Percentiles rank a stretch among this genome's conserved stretches.
phyloP scores from a whole-genome alignment of 2,888 invertebrate species.

The Bombyx huttoni region DNA sequence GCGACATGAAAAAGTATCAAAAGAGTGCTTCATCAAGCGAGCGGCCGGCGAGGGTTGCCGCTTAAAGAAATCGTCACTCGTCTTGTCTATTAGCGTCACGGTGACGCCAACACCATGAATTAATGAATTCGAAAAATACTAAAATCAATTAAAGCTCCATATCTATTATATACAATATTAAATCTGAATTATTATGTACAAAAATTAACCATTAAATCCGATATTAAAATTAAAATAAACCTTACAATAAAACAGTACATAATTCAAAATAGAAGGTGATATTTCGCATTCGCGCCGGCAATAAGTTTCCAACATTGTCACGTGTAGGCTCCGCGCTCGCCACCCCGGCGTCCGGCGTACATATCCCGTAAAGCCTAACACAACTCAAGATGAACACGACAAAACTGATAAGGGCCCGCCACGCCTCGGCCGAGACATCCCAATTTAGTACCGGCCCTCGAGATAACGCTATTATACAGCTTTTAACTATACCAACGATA shows the following conservation, averaged over 20 bases:
- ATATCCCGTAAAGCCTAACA: conserved; percentile 69
- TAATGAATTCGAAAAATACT: neutral
- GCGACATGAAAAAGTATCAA: conserved; percentile 50
- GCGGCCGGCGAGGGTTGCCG: conserved; percentile 64
- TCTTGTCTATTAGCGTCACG: conserved; percentile 4
- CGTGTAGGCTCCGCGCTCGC: conserved; percentile 36
- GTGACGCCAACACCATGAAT: neutral
- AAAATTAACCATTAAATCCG: too few species aligned
- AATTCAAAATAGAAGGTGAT: conserved; percentile 12
- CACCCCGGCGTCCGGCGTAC: conserved; percentile 55
- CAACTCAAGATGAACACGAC: conserved; percentile 72
- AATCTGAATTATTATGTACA: too few species aligned
- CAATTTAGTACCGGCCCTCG: conserved; percentile 64
- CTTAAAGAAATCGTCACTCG: conserved; percentile 6
- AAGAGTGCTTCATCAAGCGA: conserved; percentile 68
- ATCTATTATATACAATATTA: too few species aligned
- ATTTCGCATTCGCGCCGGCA: conserved; percentile 32
- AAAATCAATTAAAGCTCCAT: neutral
- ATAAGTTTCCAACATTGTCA: conserved; percentile 56
- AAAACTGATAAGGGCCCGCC: conserved; percentile 62
- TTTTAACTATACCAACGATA: conserved; percentile 69
- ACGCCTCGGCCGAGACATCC: conserved; percentile 61
- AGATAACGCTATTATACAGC: conserved; percentile 72
- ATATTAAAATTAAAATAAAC: neutral
- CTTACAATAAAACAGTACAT: neutral